These are phyloP conservation scores for Megalops cyprinoides DNA, from an alignment of 2,797 vertebrate genomes.

Conservation along the genomic window DNA sequence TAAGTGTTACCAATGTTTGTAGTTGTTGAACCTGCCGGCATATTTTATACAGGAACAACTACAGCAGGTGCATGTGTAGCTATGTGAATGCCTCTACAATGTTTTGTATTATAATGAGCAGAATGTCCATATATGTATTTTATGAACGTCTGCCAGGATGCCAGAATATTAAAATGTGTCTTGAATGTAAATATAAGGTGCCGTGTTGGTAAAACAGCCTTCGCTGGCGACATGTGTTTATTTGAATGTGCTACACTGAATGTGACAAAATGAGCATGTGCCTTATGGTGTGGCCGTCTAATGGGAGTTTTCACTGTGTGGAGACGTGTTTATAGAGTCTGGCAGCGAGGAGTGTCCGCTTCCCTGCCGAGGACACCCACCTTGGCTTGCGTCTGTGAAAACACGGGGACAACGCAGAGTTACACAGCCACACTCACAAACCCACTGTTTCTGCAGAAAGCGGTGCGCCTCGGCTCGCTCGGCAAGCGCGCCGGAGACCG, in stretches of 20 bases:
- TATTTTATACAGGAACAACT: too few species aligned
- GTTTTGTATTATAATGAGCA: too few species aligned
- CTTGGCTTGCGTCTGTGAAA: conserved; percentile 82
- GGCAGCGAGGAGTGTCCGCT: conserved; percentile 70
- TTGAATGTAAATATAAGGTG: too few species aligned
- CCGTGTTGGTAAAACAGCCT: too few species aligned
- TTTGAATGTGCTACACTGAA: neutral
- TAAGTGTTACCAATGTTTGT: conserved; percentile 21
- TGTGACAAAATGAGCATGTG: neutral
- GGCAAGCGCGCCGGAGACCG: conserved; percentile 52
- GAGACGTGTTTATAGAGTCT: conserved; percentile 50
- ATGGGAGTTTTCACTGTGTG: conserved; percentile 24
- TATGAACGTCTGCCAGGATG: too few species aligned
- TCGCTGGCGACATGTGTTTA: too few species aligned
- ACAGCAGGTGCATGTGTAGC: too few species aligned
- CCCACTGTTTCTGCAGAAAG: conserved; percentile 49
- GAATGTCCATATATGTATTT: too few species aligned
- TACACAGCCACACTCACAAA: conserved; percentile 58
- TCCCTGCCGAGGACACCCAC: conserved; percentile 76
- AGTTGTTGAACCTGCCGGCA: too few species aligned
- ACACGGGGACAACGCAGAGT: conserved; percentile 75
- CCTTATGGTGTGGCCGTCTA: neutral
- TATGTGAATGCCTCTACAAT: too few species aligned
- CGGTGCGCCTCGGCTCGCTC: conserved; percentile 31
- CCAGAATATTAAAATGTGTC: too few species aligned